phyloP scores from a whole-genome alignment of 35 echinoderm and acorn worm species.

The Patiria miniata region DNA sequence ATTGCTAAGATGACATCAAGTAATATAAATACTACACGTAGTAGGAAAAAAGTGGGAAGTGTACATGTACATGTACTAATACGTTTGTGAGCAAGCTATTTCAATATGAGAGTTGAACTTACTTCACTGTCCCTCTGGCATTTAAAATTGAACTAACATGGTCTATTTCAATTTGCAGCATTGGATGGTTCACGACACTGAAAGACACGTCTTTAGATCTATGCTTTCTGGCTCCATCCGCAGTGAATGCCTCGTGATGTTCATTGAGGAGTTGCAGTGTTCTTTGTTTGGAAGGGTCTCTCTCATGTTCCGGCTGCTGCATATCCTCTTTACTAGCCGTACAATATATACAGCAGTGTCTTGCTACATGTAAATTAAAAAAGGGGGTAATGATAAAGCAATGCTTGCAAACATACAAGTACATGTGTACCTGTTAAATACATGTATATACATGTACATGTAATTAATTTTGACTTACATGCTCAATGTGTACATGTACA shows the following conservation, averaged over 20 bases:
- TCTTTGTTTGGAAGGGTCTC: background rate
- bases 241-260: background rate
- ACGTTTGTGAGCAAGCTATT: background rate
- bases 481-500: background rate
- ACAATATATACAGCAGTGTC: slow-evolving; percentile 60
- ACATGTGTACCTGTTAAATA: background rate
- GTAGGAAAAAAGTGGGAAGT: background rate
- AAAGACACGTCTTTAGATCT: background rate
- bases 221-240: background rate
- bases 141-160: slow-evolving; percentile 9
- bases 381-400: background rate
- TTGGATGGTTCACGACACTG: slow-evolving; percentile 1
- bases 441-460: background rate
- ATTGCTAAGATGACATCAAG: background rate
- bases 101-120: background rate
- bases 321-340: slow-evolving; percentile 39
- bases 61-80: background rate
- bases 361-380: background rate
- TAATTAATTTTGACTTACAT: background rate
- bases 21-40: background rate
- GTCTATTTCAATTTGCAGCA: slow-evolving; percentile 3
- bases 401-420: background rate
- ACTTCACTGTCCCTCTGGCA: background rate
- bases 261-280: background rate
- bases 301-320: slow-evolving; percentile 1